Evolutionary conservation across 2,797 vertebrate species (phyloP), one percentile per base, ranked within the genome.

Genomic region (Crenichthys baileyi): DNA sequence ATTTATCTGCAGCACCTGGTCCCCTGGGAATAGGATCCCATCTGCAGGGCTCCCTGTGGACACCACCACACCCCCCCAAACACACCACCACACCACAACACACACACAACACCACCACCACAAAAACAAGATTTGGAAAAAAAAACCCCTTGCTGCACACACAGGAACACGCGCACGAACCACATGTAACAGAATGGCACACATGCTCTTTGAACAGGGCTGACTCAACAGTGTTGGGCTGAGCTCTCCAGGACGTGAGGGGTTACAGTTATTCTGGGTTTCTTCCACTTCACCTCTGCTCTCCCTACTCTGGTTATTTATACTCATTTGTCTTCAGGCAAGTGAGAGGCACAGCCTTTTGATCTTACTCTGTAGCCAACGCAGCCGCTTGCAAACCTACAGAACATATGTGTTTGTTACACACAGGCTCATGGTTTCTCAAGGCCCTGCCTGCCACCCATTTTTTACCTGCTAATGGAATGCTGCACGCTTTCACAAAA

Each of bases 1-100:
- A 92, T 99, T 98, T 90, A 99, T 97, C 79, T 91, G 95, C 83
- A 98, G 87, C 72, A 99, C 94, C 83, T 98, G 98, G 91, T 99
- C 98, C 0, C 97, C 97, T 0, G 96, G 97, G 90, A 93, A 92
- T 36, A 96, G 91, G 76, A 95, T 95, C 77, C 96, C 95, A 81
- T 96, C 95, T 84, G 95, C 95, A 85, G 96, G 95, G 88, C 95
- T 95, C 81, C 95, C 96, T 96, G 55, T 56, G n/a, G 22, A 48
- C 6, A 41, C 24, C 31, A 79, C 24, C 55, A 71, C 29, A 65
- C 22, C 63, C 50, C 70, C 67, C 63, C 60, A 26, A 29, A 77
- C 31, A 67, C 48, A 70, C 18, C n/a, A n/a, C n/a, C n/a, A n/a
- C n/a, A n/a, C n/a, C n/a, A n/a, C n/a, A n/a, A 63, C n/a, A 71